A percentile compares a stretch with the other conserved stretches of the same genome.
Evolutionary conservation across 2,888 invertebrate genomes (phyloP).

Genomic region (Conus canariensis): DNA sequence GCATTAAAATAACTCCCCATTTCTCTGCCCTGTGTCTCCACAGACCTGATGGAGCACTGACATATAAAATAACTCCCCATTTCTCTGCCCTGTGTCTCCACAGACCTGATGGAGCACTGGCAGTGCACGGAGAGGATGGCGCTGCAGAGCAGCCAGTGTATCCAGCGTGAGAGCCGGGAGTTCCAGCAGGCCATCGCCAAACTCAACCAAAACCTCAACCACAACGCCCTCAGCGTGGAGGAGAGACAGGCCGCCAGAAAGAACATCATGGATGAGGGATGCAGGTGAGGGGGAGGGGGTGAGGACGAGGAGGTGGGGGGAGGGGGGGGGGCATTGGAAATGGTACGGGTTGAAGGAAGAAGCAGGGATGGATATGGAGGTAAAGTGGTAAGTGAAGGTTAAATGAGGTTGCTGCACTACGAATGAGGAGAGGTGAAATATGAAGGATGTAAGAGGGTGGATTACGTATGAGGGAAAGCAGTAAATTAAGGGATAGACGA

Average conservation of each 20-base stretch:
- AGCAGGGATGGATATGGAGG: too few species aligned
- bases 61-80: too few species aligned
- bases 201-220: neutral
- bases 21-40: too few species aligned
- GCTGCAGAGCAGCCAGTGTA: conserved; percentile 1
- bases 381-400: too few species aligned
- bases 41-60: too few species aligned
- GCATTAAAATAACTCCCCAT: too few species aligned
- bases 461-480: too few species aligned
- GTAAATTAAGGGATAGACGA: too few species aligned
- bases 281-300: neutral
- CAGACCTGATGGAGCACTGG: conserved; percentile 29
- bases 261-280: conserved; percentile 15
- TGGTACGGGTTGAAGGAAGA: neutral
- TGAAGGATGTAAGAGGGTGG: too few species aligned
- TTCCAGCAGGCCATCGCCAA: conserved; percentile 12
- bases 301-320: neutral
- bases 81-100: too few species aligned
- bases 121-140: conserved; percentile 17
- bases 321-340: neutral
- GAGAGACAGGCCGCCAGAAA: neutral
- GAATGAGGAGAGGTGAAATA: too few species aligned
- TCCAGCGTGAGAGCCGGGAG: neutral
- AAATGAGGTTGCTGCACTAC: too few species aligned
- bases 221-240: neutral